Evolutionary conservation across 2,888 invertebrate genomes (phyloP), one percentile per base, ranked within the genome.

Genomic region (Melanotus villosus): DNA sequence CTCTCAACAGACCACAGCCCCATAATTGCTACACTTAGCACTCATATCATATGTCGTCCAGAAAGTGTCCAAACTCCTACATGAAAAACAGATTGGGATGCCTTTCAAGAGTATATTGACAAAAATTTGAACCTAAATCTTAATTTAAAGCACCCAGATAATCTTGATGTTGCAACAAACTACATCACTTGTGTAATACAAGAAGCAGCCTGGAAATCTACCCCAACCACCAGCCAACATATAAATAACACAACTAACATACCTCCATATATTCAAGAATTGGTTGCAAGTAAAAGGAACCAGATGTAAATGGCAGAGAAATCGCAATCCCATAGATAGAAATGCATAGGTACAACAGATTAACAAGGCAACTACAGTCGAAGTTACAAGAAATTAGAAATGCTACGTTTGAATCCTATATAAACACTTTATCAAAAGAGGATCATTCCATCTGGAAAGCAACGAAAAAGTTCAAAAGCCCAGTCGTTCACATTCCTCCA

Each of bases 11-110:
- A 47, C 12, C 47, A 47, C 10, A 47, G 23, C 4, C 26, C 47
- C 12, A 47, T 47, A 2, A 3, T 47, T 47, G 26, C 47, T 47
- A 47, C 47, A 1, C 9, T 47, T n/a, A 47, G 47, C n/a, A 23
- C 47, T n/a, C 47, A 23, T 7, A 26, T 47, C n/a, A 47, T 47
- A 6, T n/a, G 21, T 23, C 45, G 18, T 19, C 18, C 45, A 9
- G 45, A 45, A 41, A n/a, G n/a, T n/a, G n/a, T n/a, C 26, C 26
- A 26, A 26, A 26, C 26, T 26, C 26, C 26, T 26, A n/a, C 26
- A 26, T 7, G 4, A 7, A 26, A 26, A 3, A 26, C 26, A 7
- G 26, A 26, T 26, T 26, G 26, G 26, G 7, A 26, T 26, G 26
- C 26, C 26, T 26, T 26, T 26, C 26, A 7, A 26, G 26, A 3